Evolutionary conservation across 1,140 invertebrate species (phyloP), one percentile per base, ranked within the genome.

Genomic region (Ceratitis capitata): DNA sequence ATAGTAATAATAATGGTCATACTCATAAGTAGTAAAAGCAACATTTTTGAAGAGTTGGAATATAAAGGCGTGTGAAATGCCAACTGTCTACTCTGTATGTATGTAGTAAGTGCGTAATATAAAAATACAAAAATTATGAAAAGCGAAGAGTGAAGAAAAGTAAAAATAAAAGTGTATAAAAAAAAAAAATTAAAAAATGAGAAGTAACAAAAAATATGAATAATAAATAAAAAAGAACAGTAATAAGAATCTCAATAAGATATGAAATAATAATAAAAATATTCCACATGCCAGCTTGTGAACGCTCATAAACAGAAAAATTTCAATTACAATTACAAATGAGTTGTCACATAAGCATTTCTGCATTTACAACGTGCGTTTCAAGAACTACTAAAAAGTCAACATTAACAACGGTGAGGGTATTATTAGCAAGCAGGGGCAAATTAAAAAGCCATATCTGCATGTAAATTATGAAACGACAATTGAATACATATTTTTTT

Each of bases 241-340:
- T 51, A 51, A 23, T 29, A 51, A 10, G 10, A 74, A 83, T 23
- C 16, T 82, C 42, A 39, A n/a, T 49, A 69, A 83, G 45, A 49
- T 47, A 49, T 49, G 26, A 39, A 84, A 56, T 84, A 42, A 84
- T 26, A 58, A 39, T 4, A 56, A 84, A 19, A 35, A 51, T 26
- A 35, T 42, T 23, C 32, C 6, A 16, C 3, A 82, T 10, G 23
- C 16, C 26, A 23, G n/a, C 47, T 82, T 45, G 32, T 35, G 16
- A 45, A 10, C 29, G n/a, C 14, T 23, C 42, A 39, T 32, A 53
- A 83, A 47, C 23, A 49, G 1, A 16, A 16, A 47, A 61, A 42
- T 64, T 84, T 69, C 58, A 47, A 84, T 64, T 61, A 47, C n/a
- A 61, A 61, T 64, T 84, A 69, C 53, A 74, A 84, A 84, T 84